Conservation (phyloP, 2,113 vertebrate genomes). For the Spizaetus ornatus region DNA sequence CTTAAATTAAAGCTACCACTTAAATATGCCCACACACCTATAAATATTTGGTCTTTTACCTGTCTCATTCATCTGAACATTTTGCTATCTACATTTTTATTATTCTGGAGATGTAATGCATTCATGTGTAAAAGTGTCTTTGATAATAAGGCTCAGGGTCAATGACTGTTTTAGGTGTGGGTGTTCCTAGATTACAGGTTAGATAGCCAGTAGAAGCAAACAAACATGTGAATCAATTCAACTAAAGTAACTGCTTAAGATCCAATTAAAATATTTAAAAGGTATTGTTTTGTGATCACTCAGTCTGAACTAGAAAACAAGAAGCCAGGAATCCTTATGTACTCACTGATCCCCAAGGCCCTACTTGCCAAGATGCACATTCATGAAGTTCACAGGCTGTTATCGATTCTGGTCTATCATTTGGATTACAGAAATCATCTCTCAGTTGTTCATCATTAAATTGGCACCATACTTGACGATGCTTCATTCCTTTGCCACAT, state of each 20-base stretch:
- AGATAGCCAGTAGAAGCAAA: background rate
- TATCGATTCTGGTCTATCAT: conserved; percentile 77
- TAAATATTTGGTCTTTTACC: background rate
- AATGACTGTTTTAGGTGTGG: background rate
- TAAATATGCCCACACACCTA: background rate
- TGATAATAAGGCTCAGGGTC: background rate
- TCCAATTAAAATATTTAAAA: background rate
- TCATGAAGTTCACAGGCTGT: conserved; percentile 79
- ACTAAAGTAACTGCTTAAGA: background rate
- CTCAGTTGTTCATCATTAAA: conserved; percentile 78
- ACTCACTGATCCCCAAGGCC: conserved; percentile 92
- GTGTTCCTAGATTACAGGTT: background rate
- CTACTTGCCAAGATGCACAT: conserved; percentile 90
- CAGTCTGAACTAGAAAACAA: background rate
- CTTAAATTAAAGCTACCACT: background rate
- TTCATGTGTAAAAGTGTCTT: background rate
- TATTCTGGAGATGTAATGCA: background rate
- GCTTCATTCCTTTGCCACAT: conserved; percentile 87
- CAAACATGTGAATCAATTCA: background rate
- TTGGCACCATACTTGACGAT: conserved; percentile 85
- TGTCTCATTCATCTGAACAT: background rate
- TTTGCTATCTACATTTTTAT: background rate
- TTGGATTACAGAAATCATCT: conserved; percentile 82
- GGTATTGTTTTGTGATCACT: background rate
- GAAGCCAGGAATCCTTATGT: background rate